Conservation (phyloP, 2,888 invertebrate genomes). For the Nymphalis polychloros region DNA sequence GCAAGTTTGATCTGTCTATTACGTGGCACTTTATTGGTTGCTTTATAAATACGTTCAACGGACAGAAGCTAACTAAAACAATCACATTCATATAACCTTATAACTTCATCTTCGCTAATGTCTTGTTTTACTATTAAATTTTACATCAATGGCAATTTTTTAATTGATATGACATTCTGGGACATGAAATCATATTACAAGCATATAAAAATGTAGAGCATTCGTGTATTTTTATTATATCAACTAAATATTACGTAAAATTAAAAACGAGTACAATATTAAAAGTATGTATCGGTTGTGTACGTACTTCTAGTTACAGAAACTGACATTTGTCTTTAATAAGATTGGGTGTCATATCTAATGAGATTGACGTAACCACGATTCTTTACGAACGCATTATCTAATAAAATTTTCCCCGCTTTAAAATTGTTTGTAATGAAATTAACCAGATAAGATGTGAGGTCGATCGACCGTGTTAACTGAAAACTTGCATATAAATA, state of each 20-base stretch:
- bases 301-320: background rate
- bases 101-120: background rate
- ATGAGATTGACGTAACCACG: slow-evolving; percentile 32
- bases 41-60: slow-evolving; percentile 63
- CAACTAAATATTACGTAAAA: background rate
- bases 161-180: background rate
- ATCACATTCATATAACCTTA: slow-evolving; percentile 4
- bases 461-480: background rate
- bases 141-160: background rate
- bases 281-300: background rate
- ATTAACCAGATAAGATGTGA: slow-evolving; percentile 1
- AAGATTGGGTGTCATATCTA: slow-evolving; percentile 27
- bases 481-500: background rate
- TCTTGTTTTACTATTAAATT: background rate
- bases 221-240: background rate
- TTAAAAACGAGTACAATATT: background rate
- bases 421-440: slow-evolving; percentile 5
- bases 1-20: slow-evolving; percentile 68
- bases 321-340: slow-evolving; percentile 16
- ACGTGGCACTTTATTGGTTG: slow-evolving; percentile 57
- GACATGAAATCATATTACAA: background rate
- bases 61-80: slow-evolving; percentile 44
- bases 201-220: no score
- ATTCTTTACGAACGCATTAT: slow-evolving; percentile 18
- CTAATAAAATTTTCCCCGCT: slow-evolving; percentile 16